Evolutionary conservation across 2,113 vertebrate species (phyloP).

Genomic region (Triplophysa siluroides): DNA sequence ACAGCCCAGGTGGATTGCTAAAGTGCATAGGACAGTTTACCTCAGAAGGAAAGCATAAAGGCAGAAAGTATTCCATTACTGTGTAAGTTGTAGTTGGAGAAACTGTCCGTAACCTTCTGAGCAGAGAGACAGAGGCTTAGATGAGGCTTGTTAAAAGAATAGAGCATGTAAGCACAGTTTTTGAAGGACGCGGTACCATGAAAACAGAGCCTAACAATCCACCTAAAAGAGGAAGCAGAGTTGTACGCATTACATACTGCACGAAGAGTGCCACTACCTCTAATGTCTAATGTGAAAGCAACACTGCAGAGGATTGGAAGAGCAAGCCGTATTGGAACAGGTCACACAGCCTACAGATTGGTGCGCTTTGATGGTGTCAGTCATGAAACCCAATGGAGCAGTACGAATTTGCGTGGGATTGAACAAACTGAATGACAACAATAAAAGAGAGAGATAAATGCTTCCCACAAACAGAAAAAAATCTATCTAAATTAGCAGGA

Average conservation of each 20-base stretch:
- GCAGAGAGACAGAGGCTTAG: neutral
- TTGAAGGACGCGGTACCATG: neutral
- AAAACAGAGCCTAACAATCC: neutral
- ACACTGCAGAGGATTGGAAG: neutral
- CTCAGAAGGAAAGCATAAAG: neutral
- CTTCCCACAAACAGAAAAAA: constrained; percentile 40
- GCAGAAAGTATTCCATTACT: neutral
- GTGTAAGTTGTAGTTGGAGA: neutral
- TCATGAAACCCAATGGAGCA: neutral
- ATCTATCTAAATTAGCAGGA: constrained; percentile 1
- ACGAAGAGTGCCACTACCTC: neutral
- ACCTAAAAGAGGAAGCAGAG: neutral
- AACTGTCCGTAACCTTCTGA: neutral
- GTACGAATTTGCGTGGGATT: neutral
- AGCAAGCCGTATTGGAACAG: neutral
- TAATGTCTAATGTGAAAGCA: neutral
- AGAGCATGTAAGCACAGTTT: neutral
- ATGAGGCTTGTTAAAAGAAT: neutral
- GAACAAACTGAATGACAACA: neutral
- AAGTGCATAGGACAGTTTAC: neutral
- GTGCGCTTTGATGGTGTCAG: neutral
- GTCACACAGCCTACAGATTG: neutral
- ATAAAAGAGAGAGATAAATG: neutral
- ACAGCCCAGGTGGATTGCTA: neutral
- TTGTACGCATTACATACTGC: neutral